Conservation (phyloP, 2,797 vertebrate genomes). For the Emydoidea blandingii region DNA sequence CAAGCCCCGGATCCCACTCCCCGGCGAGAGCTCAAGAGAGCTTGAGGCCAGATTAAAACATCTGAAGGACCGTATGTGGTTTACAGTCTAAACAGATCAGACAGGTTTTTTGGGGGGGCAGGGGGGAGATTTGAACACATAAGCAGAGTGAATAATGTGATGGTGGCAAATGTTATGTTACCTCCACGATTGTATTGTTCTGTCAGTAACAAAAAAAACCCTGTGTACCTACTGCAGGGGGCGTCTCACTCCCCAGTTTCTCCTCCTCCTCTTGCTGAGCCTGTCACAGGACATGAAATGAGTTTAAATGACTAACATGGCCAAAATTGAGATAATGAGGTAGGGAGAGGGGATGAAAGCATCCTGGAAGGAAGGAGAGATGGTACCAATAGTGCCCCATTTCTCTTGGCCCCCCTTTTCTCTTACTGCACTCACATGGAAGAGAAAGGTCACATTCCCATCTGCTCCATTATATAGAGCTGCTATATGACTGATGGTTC, state of each 20-base stretch:
- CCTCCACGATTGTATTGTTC: not conserved
- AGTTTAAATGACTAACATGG: not conserved
- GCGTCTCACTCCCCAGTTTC: not conserved
- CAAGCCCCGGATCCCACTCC: too few species aligned
- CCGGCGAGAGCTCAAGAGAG: too few species aligned
- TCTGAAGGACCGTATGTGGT: too few species aligned
- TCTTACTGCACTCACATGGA: not conserved
- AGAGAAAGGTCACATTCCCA: not conserved
- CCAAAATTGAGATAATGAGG: not conserved
- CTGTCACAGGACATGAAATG: too few species aligned
- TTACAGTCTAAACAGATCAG: too few species aligned
- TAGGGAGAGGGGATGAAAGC: not conserved
- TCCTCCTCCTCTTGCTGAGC: not conserved
- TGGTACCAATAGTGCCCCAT: not conserved
- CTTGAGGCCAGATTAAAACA: too few species aligned
- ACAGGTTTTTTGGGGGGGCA: too few species aligned
- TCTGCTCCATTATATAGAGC: conserved; percentile 22
- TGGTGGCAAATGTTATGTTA: not conserved
- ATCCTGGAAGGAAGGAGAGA: not conserved
- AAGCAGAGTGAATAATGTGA: not conserved
- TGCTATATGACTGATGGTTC: too few species aligned
- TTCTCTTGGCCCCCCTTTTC: not conserved
- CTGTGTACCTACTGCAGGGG: not conserved
- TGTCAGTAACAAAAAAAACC: not conserved
- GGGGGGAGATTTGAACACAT: not conserved